Conservation (phyloP, 2,797 vertebrate genomes). For the Rhadinocentrus ornatus region DNA sequence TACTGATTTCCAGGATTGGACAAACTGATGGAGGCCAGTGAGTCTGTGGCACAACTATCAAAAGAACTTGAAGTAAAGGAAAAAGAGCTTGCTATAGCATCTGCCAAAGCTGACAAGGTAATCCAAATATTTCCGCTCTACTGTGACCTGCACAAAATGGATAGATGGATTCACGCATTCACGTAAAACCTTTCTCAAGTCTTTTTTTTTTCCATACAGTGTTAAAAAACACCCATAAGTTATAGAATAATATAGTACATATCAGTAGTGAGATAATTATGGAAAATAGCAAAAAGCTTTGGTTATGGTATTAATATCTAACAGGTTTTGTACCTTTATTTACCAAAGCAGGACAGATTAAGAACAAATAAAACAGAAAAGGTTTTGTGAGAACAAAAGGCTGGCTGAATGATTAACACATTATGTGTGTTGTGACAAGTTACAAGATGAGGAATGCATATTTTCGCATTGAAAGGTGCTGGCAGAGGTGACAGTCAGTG, state of each 20-base stretch:
- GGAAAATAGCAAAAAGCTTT: neutral
- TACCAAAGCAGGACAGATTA: neutral
- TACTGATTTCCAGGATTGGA: constrained; percentile 77
- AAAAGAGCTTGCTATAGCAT: constrained; percentile 86
- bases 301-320: neutral
- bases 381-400: neutral
- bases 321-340: neutral
- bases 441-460: neutral
- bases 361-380: neutral
- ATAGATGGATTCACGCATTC: neutral
- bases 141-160: neutral
- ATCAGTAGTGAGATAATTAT: neutral
- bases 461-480: constrained; percentile 78
- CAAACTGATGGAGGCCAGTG: constrained; percentile 88
- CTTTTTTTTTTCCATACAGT: too few species aligned
- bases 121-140: constrained; percentile 30
- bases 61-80: constrained; percentile 85
- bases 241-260: neutral
- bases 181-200: too few species aligned
- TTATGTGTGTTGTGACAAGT: neutral
- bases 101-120: constrained; percentile 87
- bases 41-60: constrained; percentile 86
- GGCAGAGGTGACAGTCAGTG: constrained; percentile 86
- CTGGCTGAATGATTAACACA: neutral
- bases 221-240: neutral